Base-by-base conservation (phyloP, 2,888 invertebrate species). In the Drosophila prolongata region DNA sequence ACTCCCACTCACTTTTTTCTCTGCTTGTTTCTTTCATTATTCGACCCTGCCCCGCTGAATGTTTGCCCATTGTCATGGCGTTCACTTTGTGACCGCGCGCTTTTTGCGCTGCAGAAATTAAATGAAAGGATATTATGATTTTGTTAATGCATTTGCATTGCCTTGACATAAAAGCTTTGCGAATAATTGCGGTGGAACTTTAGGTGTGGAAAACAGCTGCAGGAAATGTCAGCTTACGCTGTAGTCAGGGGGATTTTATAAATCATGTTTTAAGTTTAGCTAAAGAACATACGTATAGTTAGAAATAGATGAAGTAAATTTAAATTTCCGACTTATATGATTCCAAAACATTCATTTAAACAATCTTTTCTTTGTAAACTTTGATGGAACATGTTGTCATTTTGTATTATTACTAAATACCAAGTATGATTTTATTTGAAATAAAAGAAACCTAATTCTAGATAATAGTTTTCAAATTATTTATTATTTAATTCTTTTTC, bases 1-100 rank as follows among this genome's bases (percentile, higher is more conserved):
- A 49, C 30, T 16, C 11, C 11, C 52, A 30, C 35, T 30, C 53
- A 24, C 44, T 27, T 50, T 38, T 46, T 43, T 35, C 10, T 5
- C 10, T 5, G 44, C 35, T 37, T 49, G 43, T 42, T 64, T 42
- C 62, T 64, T 62, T 62, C 64, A 49, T 64, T 64, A 49, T 62
- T 62, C 49, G 42, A 34, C 30, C 42, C 19, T 19, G 27, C 38
- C 50, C 19, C 44, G 27, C 49, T 44, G 27, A 54, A 43, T 30
- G 73, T 72, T 71, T 74, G 65, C 74, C 52, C 65, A 73, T 73
- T 71, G 70, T 73, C 74, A 46, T 49, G 44, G 55, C 70, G 74
- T 52, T 73, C 65, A 73, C 74, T 69, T 69, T 69, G 72, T 71
- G 47, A 71, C 69, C 52, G 40, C 42, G 47, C 44, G 30, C 35